phyloP scores from a whole-genome alignment of 2,888 invertebrate species.

The Allygus modestus region DNA sequence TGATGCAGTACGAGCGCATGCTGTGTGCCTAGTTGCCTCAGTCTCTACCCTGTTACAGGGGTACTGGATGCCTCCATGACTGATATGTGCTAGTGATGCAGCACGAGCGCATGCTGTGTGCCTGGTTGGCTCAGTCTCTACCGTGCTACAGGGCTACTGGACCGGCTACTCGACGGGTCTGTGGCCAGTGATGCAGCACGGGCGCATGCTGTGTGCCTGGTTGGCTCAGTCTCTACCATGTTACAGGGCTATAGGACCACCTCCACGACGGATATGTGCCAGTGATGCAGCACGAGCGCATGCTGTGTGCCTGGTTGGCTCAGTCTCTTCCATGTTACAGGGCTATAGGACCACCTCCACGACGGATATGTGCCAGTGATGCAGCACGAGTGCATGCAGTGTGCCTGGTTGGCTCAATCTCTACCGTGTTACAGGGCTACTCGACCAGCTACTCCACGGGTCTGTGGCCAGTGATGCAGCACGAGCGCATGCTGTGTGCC shows the following conservation, averaged over 20 bases:
- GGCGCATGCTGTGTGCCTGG: not conserved
- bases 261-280: not conserved
- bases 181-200: conserved; percentile 6
- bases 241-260: conserved; percentile 15
- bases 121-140: conserved; percentile 70
- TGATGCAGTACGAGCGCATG: conserved; percentile 12
- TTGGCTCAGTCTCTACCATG: conserved; percentile 70
- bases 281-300: conserved; percentile 14
- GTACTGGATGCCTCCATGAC: not conserved
- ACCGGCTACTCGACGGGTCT: not conserved
- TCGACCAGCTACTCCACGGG: too few relatives aligned
- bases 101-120: conserved; percentile 1
- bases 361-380: too few relatives aligned
- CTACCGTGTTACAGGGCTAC: too few relatives aligned
- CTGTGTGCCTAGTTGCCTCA: conserved; percentile 72
- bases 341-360: too few relatives aligned
- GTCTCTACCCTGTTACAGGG: not conserved
- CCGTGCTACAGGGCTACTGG: conserved; percentile 5
- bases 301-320: conserved; percentile 71
- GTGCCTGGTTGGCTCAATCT: too few relatives aligned
- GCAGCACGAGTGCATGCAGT: too few relatives aligned
- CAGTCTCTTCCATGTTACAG: too few relatives aligned
- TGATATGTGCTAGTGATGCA: not conserved
- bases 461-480: too few relatives aligned
- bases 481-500: too few relatives aligned